Base-by-base conservation (phyloP, 2,888 invertebrate genomes). In the Tetranychus piercei region DNA sequence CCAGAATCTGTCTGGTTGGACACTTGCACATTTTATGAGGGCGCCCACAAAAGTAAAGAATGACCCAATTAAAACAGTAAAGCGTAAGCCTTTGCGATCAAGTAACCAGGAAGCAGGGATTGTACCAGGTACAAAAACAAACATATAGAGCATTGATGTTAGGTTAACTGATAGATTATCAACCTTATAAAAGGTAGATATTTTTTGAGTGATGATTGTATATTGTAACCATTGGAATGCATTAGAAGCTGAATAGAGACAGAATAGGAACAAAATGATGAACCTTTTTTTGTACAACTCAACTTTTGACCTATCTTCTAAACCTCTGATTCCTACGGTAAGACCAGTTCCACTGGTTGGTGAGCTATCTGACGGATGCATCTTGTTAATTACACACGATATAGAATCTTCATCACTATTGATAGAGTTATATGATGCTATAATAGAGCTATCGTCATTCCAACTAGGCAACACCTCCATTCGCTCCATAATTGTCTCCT, bases 61-160 rank as follows among this genome's bases (percentile, higher is more conserved):
- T 5, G 82, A 81, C 8, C 83, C 83, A 44, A 84, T 78, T 9
- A 83, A 77, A n/a, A 82, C 79, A 15, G 80, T 81, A 23, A 80
- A 78, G 18, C 83, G 78, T 18, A 83, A 80, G 15, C 83, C 97
- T 85, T 89, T 88, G 86, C 89, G 91, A 82, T 97, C 94, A 79
- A 99, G 86, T 76, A 99, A 87, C 88, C 91, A 99, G 81, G 95
- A 94, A 43, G 91, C 96, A 1, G 99, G 99, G 81, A 99, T 93
- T 80, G 99, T 94, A 79, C 97, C 88, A 8, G 96, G 93, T 80
- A 99, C 94, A 83, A 99, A 99, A 4, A 90, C 87, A 78, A 94
- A 87, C 97, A 99, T 99, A 84, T 90, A 99, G 80, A 97, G 88
- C 91, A 99, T 92, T 69, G 95, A 95, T 34, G 96, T 92, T 95